Evolutionary conservation across 2,113 vertebrate genomes (phyloP).

Genomic region (Prinia subflava): DNA sequence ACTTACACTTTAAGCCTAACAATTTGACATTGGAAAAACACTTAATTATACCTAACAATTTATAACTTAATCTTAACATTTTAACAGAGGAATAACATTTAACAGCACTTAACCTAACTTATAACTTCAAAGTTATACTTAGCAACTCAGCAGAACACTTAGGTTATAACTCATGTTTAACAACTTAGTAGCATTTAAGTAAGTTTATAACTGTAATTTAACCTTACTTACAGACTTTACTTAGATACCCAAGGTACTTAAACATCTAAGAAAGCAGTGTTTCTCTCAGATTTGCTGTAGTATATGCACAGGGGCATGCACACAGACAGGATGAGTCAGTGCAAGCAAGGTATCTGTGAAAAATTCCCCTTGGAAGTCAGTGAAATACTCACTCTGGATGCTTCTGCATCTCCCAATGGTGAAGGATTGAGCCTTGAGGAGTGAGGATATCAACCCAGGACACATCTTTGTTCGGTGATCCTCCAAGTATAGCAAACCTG

Average conservation of each 20-base stretch:
- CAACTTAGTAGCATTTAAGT: background rate
- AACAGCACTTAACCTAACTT: background rate
- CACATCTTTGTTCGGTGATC: fast-evolving
- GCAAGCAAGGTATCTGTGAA: background rate
- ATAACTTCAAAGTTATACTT: background rate
- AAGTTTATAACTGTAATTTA: background rate
- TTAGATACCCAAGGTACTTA: background rate
- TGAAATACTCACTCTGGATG: background rate
- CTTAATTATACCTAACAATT: background rate
- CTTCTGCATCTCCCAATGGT: background rate
- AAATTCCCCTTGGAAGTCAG: background rate
- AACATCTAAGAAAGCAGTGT: background rate
- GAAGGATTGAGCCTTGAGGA: background rate
- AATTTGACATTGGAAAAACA: background rate
- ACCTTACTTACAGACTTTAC: background rate
- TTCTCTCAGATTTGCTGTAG: background rate
- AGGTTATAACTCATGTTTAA: no score
- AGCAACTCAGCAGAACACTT: background rate
- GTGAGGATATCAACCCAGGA: background rate
- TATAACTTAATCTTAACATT: background rate
- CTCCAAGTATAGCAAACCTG: background rate
- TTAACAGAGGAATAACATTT: background rate
- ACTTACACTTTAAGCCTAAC: background rate
- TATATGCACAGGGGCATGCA: background rate
- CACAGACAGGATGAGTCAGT: background rate